phyloP scores from a whole-genome alignment of 2,888 invertebrate genomes.

The Heteromurus nitidus region DNA sequence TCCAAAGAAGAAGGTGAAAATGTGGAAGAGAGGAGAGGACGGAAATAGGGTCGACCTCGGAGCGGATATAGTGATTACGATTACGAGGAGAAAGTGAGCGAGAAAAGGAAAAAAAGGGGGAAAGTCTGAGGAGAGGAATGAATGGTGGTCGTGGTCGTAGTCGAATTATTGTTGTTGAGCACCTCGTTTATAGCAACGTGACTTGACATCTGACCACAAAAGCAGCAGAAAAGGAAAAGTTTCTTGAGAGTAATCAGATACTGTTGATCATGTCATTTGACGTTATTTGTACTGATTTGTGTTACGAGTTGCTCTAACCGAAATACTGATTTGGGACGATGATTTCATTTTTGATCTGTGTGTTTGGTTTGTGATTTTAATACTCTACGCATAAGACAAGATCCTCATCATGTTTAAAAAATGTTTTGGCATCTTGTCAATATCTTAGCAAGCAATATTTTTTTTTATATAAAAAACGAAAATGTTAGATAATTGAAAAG shows the following conservation, averaged over 20 bases:
- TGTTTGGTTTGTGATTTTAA: too few species aligned
- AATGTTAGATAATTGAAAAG: too few species aligned
- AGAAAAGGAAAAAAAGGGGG: too few species aligned
- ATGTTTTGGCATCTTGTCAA: too few species aligned
- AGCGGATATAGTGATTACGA: constrained; percentile 27
- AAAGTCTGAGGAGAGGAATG: background rate
- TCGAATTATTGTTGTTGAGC: background rate
- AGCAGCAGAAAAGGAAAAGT: background rate
- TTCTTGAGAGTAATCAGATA: constrained; percentile 25
- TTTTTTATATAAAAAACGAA: too few species aligned
- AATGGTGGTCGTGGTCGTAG: background rate
- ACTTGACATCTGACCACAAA: constrained; percentile 29
- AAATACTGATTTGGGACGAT: background rate
- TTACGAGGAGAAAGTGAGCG: background rate
- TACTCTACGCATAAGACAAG: too few species aligned
- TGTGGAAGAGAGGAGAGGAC: constrained; percentile 6
- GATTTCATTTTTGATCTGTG: too few species aligned
- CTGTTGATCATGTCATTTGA: constrained; percentile 20
- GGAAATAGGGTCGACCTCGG: constrained; percentile 20
- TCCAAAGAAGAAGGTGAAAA: constrained; percentile 18
- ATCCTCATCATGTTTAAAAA: too few species aligned
- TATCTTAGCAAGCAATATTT: too few species aligned
- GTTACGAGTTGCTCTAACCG: constrained; percentile 1
- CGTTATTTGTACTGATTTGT: constrained; percentile 10
- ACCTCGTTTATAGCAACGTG: constrained; percentile 12